phyloP scores from a whole-genome alignment of 2,113 vertebrate genomes.

The Tachysurus fulvidraco region DNA sequence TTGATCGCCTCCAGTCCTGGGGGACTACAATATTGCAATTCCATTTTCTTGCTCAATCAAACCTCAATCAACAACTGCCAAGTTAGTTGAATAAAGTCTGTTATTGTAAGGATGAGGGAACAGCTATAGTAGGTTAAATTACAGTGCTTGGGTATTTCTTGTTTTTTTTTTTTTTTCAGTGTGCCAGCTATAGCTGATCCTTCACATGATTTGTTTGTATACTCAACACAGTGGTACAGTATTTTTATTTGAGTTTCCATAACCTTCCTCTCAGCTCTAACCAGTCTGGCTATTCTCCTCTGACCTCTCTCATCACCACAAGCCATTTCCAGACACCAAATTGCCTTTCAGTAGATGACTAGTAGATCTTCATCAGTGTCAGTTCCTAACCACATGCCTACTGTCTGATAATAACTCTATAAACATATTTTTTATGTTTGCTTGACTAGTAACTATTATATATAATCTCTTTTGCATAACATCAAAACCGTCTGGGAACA shows the following conservation, averaged over 20 bases:
- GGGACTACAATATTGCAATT: constrained; percentile 1
- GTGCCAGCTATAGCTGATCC: background rate
- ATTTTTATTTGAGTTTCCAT: background rate
- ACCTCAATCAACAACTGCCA: background rate
- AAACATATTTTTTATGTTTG: background rate
- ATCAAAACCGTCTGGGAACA: background rate
- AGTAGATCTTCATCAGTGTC: background rate
- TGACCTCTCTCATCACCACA: background rate
- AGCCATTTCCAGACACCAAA: background rate
- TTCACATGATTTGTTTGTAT: background rate
- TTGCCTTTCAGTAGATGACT: background rate
- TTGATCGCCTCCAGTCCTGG: background rate
- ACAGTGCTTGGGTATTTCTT: background rate
- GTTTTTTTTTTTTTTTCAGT: background rate
- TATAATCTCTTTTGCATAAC: background rate
- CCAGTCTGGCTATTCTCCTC: background rate
- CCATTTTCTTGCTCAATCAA: background rate
- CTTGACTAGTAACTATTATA: background rate
- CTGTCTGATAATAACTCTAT: background rate
- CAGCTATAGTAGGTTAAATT: background rate
- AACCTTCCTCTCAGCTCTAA: background rate
- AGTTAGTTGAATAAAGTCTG: background rate
- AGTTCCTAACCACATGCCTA: background rate
- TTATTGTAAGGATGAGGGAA: background rate
- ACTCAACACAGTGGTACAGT: background rate